Evolutionary conservation across 2,888 invertebrate genomes (phyloP).

Genomic region (Cordilura impudica): DNA sequence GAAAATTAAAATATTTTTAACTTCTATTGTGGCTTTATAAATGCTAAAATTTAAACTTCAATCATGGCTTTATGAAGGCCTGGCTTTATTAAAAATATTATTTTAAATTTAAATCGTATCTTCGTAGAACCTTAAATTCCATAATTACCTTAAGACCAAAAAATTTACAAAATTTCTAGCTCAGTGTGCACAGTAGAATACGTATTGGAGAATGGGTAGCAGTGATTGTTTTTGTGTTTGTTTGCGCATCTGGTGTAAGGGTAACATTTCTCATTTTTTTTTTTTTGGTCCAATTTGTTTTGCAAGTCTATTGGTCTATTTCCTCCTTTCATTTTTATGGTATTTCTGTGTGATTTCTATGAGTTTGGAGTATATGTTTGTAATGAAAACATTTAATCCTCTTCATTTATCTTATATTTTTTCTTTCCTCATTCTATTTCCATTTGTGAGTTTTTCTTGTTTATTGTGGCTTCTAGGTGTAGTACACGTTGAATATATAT

Average conservation of each 20-base stretch:
- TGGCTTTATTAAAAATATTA: too few species aligned
- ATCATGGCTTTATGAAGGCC: too few species aligned
- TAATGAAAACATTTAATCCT: conserved; percentile 11
- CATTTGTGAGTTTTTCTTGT: neutral
- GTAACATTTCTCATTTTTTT: conserved; percentile 33
- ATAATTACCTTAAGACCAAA: too few species aligned
- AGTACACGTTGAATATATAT: neutral
- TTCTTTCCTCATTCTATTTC: neutral
- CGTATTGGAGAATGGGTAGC: neutral
- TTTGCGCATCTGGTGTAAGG: conserved; percentile 23
- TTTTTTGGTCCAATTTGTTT: neutral
- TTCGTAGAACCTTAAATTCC: too few species aligned
- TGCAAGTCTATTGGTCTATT: conserved; percentile 31
- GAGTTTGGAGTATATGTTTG: neutral
- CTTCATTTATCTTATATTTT: conserved; percentile 34
- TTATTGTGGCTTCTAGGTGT: neutral
- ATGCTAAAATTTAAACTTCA: too few species aligned
- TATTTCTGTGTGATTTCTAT: conserved; percentile 10
- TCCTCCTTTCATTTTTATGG: neutral
- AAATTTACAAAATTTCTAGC: neutral
- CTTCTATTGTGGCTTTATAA: too few species aligned
- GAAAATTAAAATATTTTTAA: too few species aligned
- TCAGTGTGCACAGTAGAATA: neutral
- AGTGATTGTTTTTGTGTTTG: conserved; percentile 20
- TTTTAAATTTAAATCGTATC: too few species aligned